These are phyloP conservation scores for Cotesia typhae DNA, from an alignment of 1,140 invertebrate species.

Conservation along the genomic window DNA sequence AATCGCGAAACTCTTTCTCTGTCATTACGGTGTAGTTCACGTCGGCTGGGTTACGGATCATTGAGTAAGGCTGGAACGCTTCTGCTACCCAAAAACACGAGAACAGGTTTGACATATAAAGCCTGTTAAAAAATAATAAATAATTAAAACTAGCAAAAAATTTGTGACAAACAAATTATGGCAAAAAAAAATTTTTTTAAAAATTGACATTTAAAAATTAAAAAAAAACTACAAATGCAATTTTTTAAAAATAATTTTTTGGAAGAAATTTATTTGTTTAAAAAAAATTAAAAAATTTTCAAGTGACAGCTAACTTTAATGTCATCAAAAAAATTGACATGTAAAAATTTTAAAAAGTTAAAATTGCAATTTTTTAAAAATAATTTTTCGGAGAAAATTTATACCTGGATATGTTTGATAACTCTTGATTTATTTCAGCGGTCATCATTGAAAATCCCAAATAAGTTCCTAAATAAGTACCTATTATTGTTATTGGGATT, in stretches of 20 bases:
- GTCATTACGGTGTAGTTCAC: slow-evolving; percentile 56
- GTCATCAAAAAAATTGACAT: too few relatives aligned
- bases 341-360: too few relatives aligned
- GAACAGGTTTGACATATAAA: slow-evolving; percentile 65
- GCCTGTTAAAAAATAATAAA: slow-evolving; percentile 46
- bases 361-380: too few relatives aligned
- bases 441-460: slow-evolving; percentile 59
- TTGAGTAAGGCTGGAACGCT: slow-evolving; percentile 57
- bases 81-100: slow-evolving; percentile 68
- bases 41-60: slow-evolving; percentile 46
- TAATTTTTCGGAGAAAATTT: not conserved
- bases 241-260: too few relatives aligned
- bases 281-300: too few relatives aligned
- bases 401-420: slow-evolving; percentile 60
- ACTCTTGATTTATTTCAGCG: slow-evolving; percentile 60
- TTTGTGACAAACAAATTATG: not conserved
- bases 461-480: slow-evolving; percentile 63
- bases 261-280: too few relatives aligned
- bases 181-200: too few relatives aligned
- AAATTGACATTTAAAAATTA: too few relatives aligned
- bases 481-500: slow-evolving; percentile 61
- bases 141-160: not conserved
- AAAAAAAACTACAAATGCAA: too few relatives aligned
- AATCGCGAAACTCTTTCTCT: slow-evolving; percentile 54
- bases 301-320: too few relatives aligned